Base-by-base conservation (phyloP, 2,113 vertebrate genomes). In the Alligator mississippiensis region DNA sequence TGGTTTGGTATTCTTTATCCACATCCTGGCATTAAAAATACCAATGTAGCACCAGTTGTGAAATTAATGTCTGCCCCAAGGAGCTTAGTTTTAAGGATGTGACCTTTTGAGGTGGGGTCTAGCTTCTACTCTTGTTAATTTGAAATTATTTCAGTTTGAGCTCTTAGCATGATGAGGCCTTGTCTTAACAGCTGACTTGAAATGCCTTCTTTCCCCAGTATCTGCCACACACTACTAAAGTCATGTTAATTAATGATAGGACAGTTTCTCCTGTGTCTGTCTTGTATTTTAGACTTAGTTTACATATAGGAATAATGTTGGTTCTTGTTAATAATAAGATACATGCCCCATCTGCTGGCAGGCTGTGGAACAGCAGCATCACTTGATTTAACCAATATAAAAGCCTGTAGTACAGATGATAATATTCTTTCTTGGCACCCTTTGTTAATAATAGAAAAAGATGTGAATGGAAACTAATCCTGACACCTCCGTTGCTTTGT, bases 321-420 rank as follows among this genome's bases (percentile, higher is more conserved):
- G 18, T 25, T 77, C 34, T 75, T 63, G 13, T 77, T 72, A 58
- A 75, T 82, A 62, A 6, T 21, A 58, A 55, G 22, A 3, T 22
- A 55, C 86, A 58, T 63, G 59, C 84, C 15, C 94, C 83, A 92
- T 89, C 92, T 95, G 38, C 93, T 95, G 93, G 77, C 62, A 80
- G 79, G 24, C 64, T 85, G 30, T 84, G 90, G 87, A 93, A 93
- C 16, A 57, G 66, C 85, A 90, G 16, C 82, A 76, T 93, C 62
- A 63, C 0, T 4, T 87, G 54, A 3, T 2, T 90, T 13, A 25
- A 12, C 61, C 38, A 3, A 9, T 24, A 12, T 22, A 30, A 9
- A 68, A 74, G 28, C 78, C 30, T 80, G 68, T 25, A 28, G 19
- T 78, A 7, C 6, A 80, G 75, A 9, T 34, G 58, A 55, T 38